Percentiles rank a stretch among this genome's conserved stretches.
phyloP scores from a whole-genome alignment of 2,113 vertebrate genomes.

The Balaeniceps rex region DNA sequence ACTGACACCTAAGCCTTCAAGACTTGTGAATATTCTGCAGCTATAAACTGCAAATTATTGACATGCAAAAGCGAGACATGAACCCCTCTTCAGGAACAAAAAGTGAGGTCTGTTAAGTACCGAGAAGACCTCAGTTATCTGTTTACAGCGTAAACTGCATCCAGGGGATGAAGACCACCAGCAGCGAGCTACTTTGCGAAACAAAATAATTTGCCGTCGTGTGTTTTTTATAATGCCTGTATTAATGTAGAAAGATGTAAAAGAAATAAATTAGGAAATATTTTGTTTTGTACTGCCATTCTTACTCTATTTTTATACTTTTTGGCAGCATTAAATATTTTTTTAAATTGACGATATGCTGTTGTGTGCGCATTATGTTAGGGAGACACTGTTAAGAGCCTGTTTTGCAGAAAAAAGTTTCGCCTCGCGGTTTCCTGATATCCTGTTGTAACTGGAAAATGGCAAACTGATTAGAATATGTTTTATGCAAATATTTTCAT shows the following conservation, averaged over 20 bases:
- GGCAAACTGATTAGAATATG: background rate
- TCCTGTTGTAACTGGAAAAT: background rate
- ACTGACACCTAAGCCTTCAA: conserved; percentile 81
- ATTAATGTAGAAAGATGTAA: conserved; percentile 78
- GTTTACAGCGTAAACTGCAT: conserved; percentile 83
- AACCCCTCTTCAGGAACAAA: conserved; percentile 74
- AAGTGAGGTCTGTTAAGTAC: conserved; percentile 75
- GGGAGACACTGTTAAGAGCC: background rate
- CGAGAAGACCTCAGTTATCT: conserved; percentile 75
- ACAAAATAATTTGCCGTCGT: conserved; percentile 64
- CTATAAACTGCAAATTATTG: conserved; percentile 80
- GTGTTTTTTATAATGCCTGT: conserved; percentile 75
- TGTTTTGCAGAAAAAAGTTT: background rate
- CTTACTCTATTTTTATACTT: conserved; percentile 84
- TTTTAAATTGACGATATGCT: conserved; percentile 71
- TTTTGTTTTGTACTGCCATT: conserved; percentile 83
- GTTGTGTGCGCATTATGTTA: conserved; percentile 68
- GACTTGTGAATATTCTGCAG: conserved; percentile 81
- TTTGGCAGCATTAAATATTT: conserved; percentile 89
- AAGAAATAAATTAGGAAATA: conserved; percentile 76
- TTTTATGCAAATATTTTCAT: background rate
- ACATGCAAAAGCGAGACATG: conserved; percentile 78
- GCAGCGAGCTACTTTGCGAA: conserved; percentile 78
- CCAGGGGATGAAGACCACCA: conserved; percentile 79
- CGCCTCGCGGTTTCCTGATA: background rate